phyloP scores from a whole-genome alignment of 2,797 vertebrate genomes.

The Tenualosa ilisha region DNA sequence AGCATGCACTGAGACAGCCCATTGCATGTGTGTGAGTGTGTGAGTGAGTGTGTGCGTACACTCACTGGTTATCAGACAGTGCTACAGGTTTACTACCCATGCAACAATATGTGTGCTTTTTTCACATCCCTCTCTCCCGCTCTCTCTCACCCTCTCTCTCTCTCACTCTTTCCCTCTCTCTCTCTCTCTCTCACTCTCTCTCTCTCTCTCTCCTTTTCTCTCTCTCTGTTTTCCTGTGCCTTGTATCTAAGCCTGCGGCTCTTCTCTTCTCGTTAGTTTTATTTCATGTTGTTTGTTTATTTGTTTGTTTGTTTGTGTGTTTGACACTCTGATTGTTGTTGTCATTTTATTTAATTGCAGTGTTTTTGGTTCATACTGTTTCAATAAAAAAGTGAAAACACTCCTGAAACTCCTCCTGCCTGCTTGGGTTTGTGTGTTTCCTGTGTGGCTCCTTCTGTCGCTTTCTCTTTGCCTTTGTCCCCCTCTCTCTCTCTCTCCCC shows the following conservation, averaged over 20 bases:
- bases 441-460: background rate
- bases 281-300: conserved; percentile 16
- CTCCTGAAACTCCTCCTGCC: background rate
- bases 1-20: conserved; percentile 76
- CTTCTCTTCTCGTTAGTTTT: conserved; percentile 39
- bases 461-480: background rate
- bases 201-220: background rate
- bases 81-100: conserved; percentile 66
- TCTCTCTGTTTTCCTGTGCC: background rate
- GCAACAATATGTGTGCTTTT: conserved; percentile 64
- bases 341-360: conserved; percentile 78
- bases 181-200: background rate
- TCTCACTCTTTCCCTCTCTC: background rate
- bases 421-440: background rate
- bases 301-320: conserved; percentile 23
- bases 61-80: conserved; percentile 72
- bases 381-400: conserved; percentile 74
- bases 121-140: background rate
- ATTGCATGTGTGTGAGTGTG: conserved; percentile 43
- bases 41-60: too few relatives aligned
- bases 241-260: background rate
- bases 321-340: conserved; percentile 67
- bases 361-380: conserved; percentile 75
- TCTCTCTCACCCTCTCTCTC: background rate
- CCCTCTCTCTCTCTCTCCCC: background rate